phyloP scores from a whole-genome alignment of 2,888 invertebrate genomes.

The Aphidoletes aphidimyza region DNA sequence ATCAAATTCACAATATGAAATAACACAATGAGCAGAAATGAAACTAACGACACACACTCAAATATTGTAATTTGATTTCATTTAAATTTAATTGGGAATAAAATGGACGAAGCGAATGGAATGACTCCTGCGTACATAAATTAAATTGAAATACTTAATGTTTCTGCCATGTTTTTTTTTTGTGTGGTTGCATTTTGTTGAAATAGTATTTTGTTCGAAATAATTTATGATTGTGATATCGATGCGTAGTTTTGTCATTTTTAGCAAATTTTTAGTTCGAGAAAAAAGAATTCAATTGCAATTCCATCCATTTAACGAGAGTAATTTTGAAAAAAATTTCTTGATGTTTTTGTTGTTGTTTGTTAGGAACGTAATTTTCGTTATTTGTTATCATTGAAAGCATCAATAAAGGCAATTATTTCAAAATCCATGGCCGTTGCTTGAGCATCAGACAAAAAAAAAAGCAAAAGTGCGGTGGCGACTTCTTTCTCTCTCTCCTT shows the following conservation, averaged over 20 bases:
- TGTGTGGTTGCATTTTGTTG: background rate
- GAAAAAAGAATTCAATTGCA: background rate
- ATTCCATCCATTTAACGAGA: no score
- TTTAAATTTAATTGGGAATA: conserved; percentile 42
- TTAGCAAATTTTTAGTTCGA: background rate
- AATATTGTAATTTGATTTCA: conserved; percentile 27
- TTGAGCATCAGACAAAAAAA: no score
- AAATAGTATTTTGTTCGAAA: background rate
- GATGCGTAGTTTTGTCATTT: background rate
- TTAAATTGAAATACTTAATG: background rate
- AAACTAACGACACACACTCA: background rate
- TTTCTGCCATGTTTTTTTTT: background rate
- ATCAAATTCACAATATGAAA: conserved; percentile 13
- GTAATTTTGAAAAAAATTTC: no score
- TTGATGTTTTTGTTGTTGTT: no score
- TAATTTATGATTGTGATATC: background rate
- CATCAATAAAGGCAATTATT: no score
- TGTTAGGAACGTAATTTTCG: no score
- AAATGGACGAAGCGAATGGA: conserved; percentile 7
- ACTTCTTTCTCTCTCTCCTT: no score
- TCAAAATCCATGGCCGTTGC: no score
- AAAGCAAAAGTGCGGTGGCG: background rate
- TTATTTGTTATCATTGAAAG: no score
- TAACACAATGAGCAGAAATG: background rate
- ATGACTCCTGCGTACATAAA: background rate